phyloP scores from a whole-genome alignment of 2,113 vertebrate species.

The sheep (Ovis aries) region DNA sequence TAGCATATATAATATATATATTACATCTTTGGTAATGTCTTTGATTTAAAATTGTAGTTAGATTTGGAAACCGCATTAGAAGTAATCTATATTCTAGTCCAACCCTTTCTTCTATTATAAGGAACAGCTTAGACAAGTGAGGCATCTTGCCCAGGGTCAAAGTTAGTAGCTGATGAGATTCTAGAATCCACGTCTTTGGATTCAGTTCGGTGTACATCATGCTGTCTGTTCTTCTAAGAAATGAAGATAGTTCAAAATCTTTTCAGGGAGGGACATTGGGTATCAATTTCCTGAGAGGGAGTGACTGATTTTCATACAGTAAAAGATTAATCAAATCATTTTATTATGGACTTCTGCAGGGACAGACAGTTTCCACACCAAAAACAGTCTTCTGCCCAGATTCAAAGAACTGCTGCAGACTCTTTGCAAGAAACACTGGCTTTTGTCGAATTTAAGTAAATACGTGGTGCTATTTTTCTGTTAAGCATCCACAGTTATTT shows the following conservation, averaged over 20 bases:
- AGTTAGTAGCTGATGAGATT: neutral
- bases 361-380: neutral
- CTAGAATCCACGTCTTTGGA: neutral
- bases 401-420: neutral
- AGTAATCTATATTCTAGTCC: neutral
- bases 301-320: neutral
- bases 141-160: neutral
- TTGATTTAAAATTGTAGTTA: neutral
- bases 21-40: neutral
- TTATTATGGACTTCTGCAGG: neutral
- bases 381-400: neutral
- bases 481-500: neutral
- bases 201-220: neutral
- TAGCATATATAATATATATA: neutral
- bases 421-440: neutral
- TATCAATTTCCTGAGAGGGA: neutral
- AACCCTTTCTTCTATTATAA: neutral
- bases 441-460: constrained; percentile 1
- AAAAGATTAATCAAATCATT: neutral
- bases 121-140: neutral
- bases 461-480: constrained; percentile 10
- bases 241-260: neutral
- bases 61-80: neutral
- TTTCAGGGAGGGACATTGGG: accelerated
- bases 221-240: neutral